Evolutionary conservation across 1,140 invertebrate species (phyloP), one percentile per base, ranked within the genome.

Genomic region (Papilio helenus): DNA sequence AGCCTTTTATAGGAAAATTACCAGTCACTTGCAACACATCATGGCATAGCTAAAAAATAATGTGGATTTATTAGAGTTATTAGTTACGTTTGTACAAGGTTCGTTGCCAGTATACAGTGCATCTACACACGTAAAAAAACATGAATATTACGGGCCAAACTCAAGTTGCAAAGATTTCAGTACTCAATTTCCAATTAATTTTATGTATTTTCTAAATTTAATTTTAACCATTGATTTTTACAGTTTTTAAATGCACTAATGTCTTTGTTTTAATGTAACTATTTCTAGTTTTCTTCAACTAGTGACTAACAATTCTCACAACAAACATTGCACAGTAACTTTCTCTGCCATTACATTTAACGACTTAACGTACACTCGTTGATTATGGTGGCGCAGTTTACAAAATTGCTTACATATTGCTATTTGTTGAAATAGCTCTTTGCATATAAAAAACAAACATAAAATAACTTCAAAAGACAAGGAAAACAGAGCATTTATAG

Each of bases 301-400:
- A 26, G 9, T 29, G 2, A 9, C 23, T 26, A 26, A 26, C 23
- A 26, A 26, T 10, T 68, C 61, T 8, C 61, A 29, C 61, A 68
- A 68, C 12, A 68, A 68, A 68, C 61, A 34, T 7, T 16, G 61
- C 23, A 26, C 20, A 29, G 61, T 2, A 34, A 68, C 61, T 68
- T 68, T 68, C 61, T 68, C 61, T 29, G 12, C 4, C 61, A 68
- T 68, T 68, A 68, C 61, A 16, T 68, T 68, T 29, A 68, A 68
- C 26, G 61, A 68, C 23, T 5, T 65, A 65, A 65, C 58, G 10
- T 29, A 58, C n/a, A 58, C 23, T 16, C 5, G 61, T 18, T 68
- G 61, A 34, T 68, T 29, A 68, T 29, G 23, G 58, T 65, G 12
- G 61, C 61, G 18, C 3, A 29, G 3, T 16, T 34, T 68, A 68